Percentiles rank a stretch among this genome's conserved stretches.
Evolutionary conservation across 1,140 invertebrate species (phyloP).

Genomic region (Marisa cornuarietis): DNA sequence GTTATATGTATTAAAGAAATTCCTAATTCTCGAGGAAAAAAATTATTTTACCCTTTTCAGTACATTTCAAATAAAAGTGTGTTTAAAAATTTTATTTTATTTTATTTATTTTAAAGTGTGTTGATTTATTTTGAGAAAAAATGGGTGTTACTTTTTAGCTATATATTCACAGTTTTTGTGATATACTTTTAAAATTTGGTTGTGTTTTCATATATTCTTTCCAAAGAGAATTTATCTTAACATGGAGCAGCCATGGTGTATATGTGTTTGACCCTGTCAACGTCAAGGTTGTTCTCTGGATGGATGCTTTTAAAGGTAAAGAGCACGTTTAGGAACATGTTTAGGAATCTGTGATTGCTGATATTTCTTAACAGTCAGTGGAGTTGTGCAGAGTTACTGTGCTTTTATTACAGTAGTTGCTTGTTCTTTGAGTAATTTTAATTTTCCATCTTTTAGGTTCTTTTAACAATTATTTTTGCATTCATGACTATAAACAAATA

Average conservation of each 20-base stretch:
- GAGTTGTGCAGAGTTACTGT: neutral
- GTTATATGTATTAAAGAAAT: too few relatives aligned
- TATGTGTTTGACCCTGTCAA: conserved; percentile 59
- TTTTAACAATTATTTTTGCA: too few relatives aligned
- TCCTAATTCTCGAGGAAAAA: too few relatives aligned
- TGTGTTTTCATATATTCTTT: neutral
- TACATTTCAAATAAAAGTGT: too few relatives aligned
- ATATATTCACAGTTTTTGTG: neutral
- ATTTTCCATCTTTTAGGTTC: too few relatives aligned
- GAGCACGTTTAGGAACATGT: neutral
- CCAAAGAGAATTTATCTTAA: conserved; percentile 47
- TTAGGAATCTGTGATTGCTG: neutral
- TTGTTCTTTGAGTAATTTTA: too few relatives aligned
- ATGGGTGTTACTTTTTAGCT: neutral
- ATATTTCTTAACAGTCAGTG: neutral
- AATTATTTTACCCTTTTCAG: too few relatives aligned
- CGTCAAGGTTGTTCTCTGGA: conserved; percentile 58
- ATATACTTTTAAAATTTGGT: neutral
- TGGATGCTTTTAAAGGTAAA: conserved; percentile 41
- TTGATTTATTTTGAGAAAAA: too few relatives aligned
- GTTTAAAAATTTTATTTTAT: too few relatives aligned
- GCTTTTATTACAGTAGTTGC: too few relatives aligned
- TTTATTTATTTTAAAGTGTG: too few relatives aligned
- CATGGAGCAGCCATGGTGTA: conserved; percentile 46
- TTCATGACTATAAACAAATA: too few relatives aligned